Conservation (phyloP, 2,113 vertebrate species). For the Callospermophilus lateralis region DNA sequence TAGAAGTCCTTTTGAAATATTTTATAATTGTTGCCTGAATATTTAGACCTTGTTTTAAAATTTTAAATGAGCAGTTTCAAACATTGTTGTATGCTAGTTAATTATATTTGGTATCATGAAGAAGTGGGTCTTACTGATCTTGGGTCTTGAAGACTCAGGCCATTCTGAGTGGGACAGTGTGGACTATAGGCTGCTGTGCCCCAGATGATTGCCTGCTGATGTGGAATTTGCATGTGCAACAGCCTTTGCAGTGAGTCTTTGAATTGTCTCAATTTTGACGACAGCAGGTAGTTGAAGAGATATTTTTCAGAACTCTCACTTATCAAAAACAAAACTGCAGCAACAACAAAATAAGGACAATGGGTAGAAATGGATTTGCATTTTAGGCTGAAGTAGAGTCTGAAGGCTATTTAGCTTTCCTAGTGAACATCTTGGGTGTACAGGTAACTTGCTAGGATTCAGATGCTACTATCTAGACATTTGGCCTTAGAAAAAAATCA, state of each 20-base stretch:
- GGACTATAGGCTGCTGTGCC: not conserved
- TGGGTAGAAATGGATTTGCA: not conserved
- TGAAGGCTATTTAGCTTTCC: not conserved
- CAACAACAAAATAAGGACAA: not conserved
- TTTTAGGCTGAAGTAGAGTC: not conserved
- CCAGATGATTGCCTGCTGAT: not conserved
- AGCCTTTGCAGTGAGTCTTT: not conserved
- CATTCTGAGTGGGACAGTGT: not conserved
- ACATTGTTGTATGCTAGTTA: not conserved
- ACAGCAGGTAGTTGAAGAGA: not conserved
- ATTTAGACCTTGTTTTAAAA: slow-evolving; percentile 43
- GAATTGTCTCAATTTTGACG: not conserved
- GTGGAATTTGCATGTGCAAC: not conserved
- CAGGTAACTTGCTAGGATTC: not conserved
- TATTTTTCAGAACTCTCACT: slow-evolving; percentile 26
- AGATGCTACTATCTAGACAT: not conserved
- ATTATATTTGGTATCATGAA: not conserved
- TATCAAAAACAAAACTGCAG: not conserved
- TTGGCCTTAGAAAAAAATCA: not conserved
- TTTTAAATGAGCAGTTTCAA: slow-evolving; percentile 7
- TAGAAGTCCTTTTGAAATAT: slow-evolving; percentile 6
- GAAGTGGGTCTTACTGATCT: not conserved
- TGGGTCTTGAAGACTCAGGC: not conserved
- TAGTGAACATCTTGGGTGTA: not conserved
- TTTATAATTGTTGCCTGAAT: not conserved